Base-by-base conservation (phyloP, 1,140 invertebrate species). In the Antheraea pernyi region DNA sequence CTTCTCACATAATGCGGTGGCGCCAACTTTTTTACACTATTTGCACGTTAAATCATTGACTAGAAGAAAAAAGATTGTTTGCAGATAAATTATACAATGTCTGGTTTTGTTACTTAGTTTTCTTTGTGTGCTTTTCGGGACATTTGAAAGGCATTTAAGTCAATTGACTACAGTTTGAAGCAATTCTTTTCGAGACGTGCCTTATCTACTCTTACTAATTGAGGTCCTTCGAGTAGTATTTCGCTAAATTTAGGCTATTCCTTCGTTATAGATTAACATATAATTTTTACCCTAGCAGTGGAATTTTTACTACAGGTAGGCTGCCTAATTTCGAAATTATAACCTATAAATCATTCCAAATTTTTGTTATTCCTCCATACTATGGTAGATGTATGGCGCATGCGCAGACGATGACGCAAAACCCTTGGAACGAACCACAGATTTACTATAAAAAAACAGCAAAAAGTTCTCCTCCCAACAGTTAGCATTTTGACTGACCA, bases 401-500 rank as follows among this genome's bases (percentile, higher is more conserved):
- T 59, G 82, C 84, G 74, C 82, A 86, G 86, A 86, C 84, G 81
- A 82, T 88, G 86, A 88, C 84, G 86, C 76, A 82, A 79, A 81
- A 48, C 71, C 75, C 74, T 81, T 78, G 70, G 70, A 75, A 71
- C 70, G 73, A 74, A 74, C 71, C 72, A 48, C 18, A n/a, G 19
- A 59, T 59, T 67, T 58, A 39, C 18, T 19, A 30, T 60, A 71
- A 82, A 79, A 70, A 59, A 46, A 61, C 61, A 37, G n/a, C 67
- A 79, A 82, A 83, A 75, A 82, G 69, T 77, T 66, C 70, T 42
- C 68, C 70, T 72, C 68, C 72, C 71, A 74, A 76, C 79, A 77
- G 69, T 71, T 69, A 61, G 60, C 70, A 48, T 82, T 82, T 82
- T 80, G 75, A 81, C 73, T 76, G 80, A 83, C 79, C 71, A 79